phyloP scores from a whole-genome alignment of 2,888 invertebrate genomes.

The Cordylochernes scorpioides region DNA sequence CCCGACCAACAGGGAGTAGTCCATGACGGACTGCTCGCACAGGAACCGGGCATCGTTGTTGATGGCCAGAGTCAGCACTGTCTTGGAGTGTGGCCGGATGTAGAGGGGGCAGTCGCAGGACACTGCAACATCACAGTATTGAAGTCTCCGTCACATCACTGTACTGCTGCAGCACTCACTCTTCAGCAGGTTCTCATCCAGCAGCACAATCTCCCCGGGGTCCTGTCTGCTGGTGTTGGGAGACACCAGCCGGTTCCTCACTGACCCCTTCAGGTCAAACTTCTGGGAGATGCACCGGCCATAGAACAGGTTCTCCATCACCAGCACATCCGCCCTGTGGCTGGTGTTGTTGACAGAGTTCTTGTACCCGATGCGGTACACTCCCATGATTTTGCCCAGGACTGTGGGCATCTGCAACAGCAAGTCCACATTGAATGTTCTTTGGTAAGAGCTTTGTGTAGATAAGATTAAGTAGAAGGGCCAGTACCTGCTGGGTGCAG shows the following conservation, averaged over 20 bases:
- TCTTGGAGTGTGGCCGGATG: conserved; percentile 57
- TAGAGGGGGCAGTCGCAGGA: conserved; percentile 61
- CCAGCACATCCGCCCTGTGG: conserved; percentile 41
- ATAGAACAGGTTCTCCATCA: conserved; percentile 94
- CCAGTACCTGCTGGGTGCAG: conserved; percentile 27
- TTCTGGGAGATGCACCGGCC: conserved; percentile 40
- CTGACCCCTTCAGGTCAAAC: conserved; percentile 88
- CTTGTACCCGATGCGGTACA: conserved; percentile 39
- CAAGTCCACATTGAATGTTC: not conserved
- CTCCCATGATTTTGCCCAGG: conserved; percentile 66
- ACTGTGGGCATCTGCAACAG: conserved; percentile 30
- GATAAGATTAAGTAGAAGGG: not conserved
- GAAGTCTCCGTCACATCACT: too few species aligned
- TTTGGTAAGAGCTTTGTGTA: not conserved
- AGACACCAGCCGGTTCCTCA: conserved; percentile 55
- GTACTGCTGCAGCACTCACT: conserved; percentile 29
- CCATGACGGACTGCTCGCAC: conserved; percentile 73
- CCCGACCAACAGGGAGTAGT: conserved; percentile 86
- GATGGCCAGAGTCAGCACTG: conserved; percentile 60
- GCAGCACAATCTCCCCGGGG: conserved; percentile 56
- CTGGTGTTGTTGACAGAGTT: conserved; percentile 30
- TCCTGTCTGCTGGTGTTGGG: conserved; percentile 37
- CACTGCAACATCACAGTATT: too few species aligned
- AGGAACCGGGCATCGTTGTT: conserved; percentile 74
- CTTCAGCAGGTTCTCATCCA: conserved; percentile 85